Evolutionary conservation across 23 tunicate species (phyloP), one percentile per base, ranked within the genome.

Genomic region (Halocynthia aurantium): DNA sequence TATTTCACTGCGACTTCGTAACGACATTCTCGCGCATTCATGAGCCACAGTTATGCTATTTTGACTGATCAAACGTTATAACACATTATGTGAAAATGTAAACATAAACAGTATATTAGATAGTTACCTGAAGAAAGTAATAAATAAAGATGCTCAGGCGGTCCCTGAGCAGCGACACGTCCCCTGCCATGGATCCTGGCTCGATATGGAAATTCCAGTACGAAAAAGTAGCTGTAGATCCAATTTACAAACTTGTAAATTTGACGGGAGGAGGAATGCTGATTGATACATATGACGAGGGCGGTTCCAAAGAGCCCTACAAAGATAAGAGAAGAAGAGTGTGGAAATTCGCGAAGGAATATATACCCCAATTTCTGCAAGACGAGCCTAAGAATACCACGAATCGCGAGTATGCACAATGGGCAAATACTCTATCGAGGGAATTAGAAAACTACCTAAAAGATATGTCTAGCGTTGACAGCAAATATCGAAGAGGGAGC

Each of bases 171-270:
- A 31, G 44, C 1, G 44, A 31, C 44, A 31, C 44, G 44, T 31
- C 44, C 44, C 44, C 44, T 31, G 22, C 55, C 6, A 52, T 76
- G 44, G 88, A 92, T 73, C 67, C 88, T 19, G 92, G 82, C 53
- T 81, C 92, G 18, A 53, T 68, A 53, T 92, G 98, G 98, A 92
- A 86, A 51, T 82, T 52, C 19, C 98, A 92, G 70, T 82, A 92
- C 64, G 88, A 92, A 62, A 84, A 71, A 52, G 62, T 55, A 55
- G 61, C 83, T 15, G 74, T 72, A 8, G 83, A 92, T 53, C 63
- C 62, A 67, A 65, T 92, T 75, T 92, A 86, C 61, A 78, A 82
- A 66, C 63, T 92, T 70, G 87, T 82, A 15, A 73, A 82, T 76
- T 86, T 92, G 70, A 10, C 76, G 19, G 98, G 91, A 13, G 97